These are phyloP conservation scores for Andrena marginata DNA, from an alignment of 2,888 invertebrate species.

Conservation along the genomic window DNA sequence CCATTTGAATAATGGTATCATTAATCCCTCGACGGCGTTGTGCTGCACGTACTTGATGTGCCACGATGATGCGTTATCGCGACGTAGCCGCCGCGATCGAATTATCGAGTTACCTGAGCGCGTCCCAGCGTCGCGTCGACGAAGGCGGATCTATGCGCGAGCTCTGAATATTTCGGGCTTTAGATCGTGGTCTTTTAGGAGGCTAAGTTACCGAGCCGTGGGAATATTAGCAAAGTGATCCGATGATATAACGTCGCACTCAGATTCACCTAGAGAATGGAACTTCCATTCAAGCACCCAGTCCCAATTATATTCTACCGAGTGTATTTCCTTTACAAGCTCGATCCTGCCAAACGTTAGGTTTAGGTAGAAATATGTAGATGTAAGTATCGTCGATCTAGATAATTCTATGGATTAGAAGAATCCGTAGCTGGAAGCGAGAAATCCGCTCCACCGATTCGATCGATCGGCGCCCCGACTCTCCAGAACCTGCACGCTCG, in stretches of 20 bases:
- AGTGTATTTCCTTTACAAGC: not conserved
- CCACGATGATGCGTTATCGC: not conserved
- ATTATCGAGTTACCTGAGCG: constrained; percentile 35
- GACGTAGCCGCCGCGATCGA: constrained; percentile 26
- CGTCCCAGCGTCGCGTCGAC: not conserved
- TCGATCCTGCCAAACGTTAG: not conserved
- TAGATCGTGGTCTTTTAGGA: no score
- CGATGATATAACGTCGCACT: no score
- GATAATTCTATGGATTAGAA: not conserved
- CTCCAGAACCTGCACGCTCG: not conserved
- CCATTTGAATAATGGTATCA: constrained; percentile 60
- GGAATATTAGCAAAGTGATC: no score
- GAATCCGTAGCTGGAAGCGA: not conserved
- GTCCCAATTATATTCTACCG: no score
- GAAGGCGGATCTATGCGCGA: not conserved
- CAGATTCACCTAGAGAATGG: no score
- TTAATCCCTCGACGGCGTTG: constrained; percentile 49
- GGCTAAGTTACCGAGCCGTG: no score
- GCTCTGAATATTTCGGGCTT: not conserved
- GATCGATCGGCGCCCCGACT: not conserved
- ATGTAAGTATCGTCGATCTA: not conserved
- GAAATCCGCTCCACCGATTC: not conserved
- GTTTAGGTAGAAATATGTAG: not conserved
- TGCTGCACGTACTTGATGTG: constrained; percentile 32
- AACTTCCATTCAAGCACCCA: no score